phyloP scores from a whole-genome alignment of 2,113 vertebrate genomes.

The Oncorhynchus mykiss region DNA sequence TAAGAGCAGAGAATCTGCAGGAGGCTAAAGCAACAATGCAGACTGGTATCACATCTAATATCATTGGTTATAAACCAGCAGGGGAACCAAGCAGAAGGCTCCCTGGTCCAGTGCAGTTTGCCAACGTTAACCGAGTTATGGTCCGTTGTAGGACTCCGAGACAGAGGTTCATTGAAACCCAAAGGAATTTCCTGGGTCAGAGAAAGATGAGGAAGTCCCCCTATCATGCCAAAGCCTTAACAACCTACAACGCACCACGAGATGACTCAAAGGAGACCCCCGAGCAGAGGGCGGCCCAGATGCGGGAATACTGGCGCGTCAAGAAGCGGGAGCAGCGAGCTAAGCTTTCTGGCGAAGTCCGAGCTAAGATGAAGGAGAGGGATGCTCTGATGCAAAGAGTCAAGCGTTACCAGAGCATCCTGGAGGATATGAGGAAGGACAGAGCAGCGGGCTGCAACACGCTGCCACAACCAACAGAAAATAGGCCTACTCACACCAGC shows the following conservation, averaged over 20 bases:
- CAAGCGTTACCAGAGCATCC: constrained; percentile 66
- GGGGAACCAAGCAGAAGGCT: constrained; percentile 36
- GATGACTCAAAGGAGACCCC: constrained; percentile 55
- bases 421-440: constrained; percentile 63
- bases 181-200: constrained; percentile 53
- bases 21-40: background rate
- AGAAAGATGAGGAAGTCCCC: constrained; percentile 49
- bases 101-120: constrained; percentile 22
- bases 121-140: constrained; percentile 27
- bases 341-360: constrained; percentile 68
- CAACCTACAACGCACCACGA: constrained; percentile 27
- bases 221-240: constrained; percentile 23
- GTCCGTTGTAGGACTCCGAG: constrained; percentile 51
- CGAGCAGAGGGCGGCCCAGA: constrained; percentile 68
- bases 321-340: constrained; percentile 78
- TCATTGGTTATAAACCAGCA: constrained; percentile 13
- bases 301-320: constrained; percentile 74
- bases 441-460: constrained; percentile 24
- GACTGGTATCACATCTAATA: background rate
- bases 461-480: constrained; percentile 36
- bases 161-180: constrained; percentile 56
- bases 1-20: constrained; percentile 27
- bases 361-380: constrained; percentile 65
- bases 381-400: constrained; percentile 64
- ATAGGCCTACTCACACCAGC: background rate